Evolutionary conservation across 2,113 vertebrate species (phyloP).

Genomic region (Megaceryle torquata): DNA sequence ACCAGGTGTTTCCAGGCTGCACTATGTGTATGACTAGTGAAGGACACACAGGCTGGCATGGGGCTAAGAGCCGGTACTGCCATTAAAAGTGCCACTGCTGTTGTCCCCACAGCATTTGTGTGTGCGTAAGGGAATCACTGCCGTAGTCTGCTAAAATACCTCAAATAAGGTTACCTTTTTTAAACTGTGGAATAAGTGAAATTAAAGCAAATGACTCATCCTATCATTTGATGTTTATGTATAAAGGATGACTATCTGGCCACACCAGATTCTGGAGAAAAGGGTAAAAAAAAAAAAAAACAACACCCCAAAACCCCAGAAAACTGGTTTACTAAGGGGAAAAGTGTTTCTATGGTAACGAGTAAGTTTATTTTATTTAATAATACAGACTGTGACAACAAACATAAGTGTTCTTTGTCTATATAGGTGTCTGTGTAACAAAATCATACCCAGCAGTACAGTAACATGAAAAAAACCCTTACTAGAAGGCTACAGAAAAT

Average conservation of each 20-base stretch:
- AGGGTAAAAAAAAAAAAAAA: background rate
- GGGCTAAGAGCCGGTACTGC: background rate
- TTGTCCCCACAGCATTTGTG: background rate
- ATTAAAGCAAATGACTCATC: background rate
- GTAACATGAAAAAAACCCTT: background rate
- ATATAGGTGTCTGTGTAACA: background rate
- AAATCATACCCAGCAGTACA: slow-evolving; percentile 33
- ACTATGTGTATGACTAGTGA: background rate
- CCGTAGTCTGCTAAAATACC: background rate
- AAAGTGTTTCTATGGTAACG: background rate
- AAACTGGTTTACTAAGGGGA: background rate
- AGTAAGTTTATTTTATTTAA: slow-evolving; percentile 28
- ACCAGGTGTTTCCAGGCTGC: background rate
- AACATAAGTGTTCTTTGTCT: slow-evolving; percentile 8
- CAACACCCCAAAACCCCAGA: background rate
- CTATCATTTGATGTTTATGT: background rate
- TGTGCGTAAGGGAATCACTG: background rate
- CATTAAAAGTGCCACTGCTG: background rate
- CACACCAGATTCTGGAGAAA: background rate
- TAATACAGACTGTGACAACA: background rate
- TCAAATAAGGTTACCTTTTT: background rate
- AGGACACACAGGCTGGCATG: background rate
- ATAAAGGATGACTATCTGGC: background rate
- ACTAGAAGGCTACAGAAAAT: slow-evolving; percentile 55
- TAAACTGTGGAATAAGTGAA: background rate